These are phyloP conservation scores for Eustalomyia histrio DNA, from an alignment of 2,888 invertebrate genomes.

Conservation along the genomic window DNA sequence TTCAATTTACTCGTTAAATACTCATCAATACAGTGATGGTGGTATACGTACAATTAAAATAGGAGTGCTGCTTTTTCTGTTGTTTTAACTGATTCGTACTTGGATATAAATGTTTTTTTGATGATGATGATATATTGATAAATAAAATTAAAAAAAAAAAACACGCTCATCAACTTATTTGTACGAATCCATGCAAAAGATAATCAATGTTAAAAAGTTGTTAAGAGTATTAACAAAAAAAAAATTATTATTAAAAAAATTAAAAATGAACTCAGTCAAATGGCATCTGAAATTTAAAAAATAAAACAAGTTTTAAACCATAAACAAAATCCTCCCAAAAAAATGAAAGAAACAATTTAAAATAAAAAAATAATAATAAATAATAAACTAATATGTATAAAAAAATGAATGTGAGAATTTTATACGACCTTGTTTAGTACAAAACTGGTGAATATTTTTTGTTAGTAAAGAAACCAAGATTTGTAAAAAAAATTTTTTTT, in stretches of 20 bases:
- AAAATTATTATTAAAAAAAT: conserved; percentile 30
- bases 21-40: background rate
- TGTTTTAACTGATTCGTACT: conserved; percentile 2
- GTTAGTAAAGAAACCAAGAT: background rate
- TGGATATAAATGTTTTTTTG: conserved; percentile 5
- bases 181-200: conserved; percentile 33
- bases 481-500: background rate
- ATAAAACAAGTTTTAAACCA: conserved; percentile 47
- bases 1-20: no score
- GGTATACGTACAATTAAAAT: background rate
- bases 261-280: conserved; percentile 58
- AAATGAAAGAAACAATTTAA: background rate
- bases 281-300: conserved; percentile 46
- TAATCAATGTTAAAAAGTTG: conserved; percentile 33
- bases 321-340: conserved; percentile 16
- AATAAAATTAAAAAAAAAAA: conserved; percentile 21
- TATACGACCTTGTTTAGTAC: background rate
- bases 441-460: background rate
- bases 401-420: conserved; percentile 20
- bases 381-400: conserved; percentile 28
- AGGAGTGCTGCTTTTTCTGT: background rate
- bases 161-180: conserved; percentile 34
- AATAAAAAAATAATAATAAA: conserved; percentile 30
- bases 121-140: conserved; percentile 41
- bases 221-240: conserved; percentile 38